Conservation (phyloP, 2,113 vertebrate species). For the Agelaius phoeniceus region DNA sequence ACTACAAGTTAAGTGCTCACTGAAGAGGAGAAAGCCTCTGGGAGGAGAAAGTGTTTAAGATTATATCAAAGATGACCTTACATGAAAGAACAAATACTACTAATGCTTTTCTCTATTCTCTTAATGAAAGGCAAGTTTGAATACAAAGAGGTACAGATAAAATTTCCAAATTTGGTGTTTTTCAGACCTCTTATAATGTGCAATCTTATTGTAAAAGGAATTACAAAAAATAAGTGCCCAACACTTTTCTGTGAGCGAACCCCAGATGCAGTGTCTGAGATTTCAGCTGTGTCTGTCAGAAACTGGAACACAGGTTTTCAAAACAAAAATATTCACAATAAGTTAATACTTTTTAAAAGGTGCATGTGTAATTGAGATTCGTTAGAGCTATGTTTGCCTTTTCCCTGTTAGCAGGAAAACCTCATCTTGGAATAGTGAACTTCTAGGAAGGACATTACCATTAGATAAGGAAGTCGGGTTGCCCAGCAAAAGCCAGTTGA, state of each 20-base stretch:
- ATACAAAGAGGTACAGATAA: not conserved
- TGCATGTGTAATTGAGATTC: fast-evolving
- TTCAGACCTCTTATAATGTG: not conserved
- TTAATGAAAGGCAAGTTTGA: not conserved
- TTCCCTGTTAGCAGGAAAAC: not conserved
- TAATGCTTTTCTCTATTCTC: not conserved
- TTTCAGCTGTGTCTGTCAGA: not conserved
- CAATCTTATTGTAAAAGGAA: not conserved
- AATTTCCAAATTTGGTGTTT: not conserved
- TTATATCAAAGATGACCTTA: not conserved
- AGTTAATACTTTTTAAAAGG: not conserved
- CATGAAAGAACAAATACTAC: not conserved
- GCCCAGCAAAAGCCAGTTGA: not conserved
- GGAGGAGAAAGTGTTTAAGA: not conserved
- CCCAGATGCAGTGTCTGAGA: not conserved
- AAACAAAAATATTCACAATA: not conserved
- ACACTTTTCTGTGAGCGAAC: not conserved
- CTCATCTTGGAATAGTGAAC: not conserved
- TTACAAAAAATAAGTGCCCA: not conserved
- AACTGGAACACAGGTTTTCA: not conserved
- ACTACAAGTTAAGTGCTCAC: not conserved
- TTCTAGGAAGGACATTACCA: not conserved
- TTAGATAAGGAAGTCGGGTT: not conserved
- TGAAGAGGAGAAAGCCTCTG: not conserved
- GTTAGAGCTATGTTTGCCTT: not conserved